A percentile compares a stretch with the other conserved stretches of the same genome.
These are phyloP conservation scores for Drosophila auraria DNA, from an alignment of 1,140 invertebrate species.

Conservation along the genomic window DNA sequence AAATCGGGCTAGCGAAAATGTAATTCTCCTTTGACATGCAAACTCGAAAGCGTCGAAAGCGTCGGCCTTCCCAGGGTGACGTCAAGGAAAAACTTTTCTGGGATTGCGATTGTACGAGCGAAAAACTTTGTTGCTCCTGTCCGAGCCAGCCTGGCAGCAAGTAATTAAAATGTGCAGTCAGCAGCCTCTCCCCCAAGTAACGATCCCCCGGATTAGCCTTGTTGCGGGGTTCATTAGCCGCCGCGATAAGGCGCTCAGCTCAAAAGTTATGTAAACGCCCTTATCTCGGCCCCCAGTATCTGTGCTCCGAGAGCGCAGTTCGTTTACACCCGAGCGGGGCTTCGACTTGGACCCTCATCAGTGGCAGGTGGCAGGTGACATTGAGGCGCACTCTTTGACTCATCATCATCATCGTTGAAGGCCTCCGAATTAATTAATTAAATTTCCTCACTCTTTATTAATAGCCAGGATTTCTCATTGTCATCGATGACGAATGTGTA, in stretches of 20 bases:
- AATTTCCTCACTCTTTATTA: conserved; percentile 30
- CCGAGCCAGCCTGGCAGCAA: conserved; percentile 22
- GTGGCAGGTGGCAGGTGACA: conserved; percentile 20
- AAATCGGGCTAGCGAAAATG: conserved; percentile 51
- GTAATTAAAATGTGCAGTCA: conserved; percentile 60
- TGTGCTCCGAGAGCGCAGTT: neutral
- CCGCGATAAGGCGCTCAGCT: conserved; percentile 33
- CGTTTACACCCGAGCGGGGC: conserved; percentile 21
- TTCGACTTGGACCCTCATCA: neutral
- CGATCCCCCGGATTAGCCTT: neutral
- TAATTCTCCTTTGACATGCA: conserved; percentile 79
- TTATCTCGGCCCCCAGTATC: conserved; percentile 22
- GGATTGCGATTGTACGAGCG: conserved; percentile 28
- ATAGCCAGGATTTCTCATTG: conserved; percentile 22
- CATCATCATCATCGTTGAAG: neutral
- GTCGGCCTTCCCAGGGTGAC: conserved; percentile 38
- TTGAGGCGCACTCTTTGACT: conserved; percentile 17
- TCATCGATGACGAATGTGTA: conserved; percentile 31
- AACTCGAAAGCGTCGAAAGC: conserved; percentile 47
- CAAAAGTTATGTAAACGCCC: conserved; percentile 36
- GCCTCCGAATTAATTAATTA: conserved; percentile 32
- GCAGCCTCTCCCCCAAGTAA: neutral
- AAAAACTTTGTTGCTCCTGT: conserved; percentile 47
- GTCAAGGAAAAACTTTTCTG: conserved; percentile 49
- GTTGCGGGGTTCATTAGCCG: conserved; percentile 49